These are phyloP conservation scores for Tetragonula carbonaria DNA, from an alignment of 2,888 invertebrate genomes.

Conservation along the genomic window DNA sequence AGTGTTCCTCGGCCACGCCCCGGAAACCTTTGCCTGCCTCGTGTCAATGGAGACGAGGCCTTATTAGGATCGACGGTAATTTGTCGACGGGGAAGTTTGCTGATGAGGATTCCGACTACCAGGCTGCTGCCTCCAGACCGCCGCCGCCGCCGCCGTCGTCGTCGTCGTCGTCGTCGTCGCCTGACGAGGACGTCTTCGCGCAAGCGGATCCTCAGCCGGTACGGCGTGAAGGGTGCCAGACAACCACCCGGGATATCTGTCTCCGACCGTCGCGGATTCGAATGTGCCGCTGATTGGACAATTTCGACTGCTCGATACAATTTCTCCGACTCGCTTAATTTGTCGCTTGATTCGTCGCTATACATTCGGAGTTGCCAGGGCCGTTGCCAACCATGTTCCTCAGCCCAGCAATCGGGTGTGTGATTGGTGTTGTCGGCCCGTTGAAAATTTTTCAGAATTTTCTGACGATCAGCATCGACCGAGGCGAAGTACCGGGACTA, in stretches of 20 bases:
- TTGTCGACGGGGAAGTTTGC: constrained; percentile 76
- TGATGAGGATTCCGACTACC: constrained; percentile 71
- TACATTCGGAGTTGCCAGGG: neutral
- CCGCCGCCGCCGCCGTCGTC: neutral
- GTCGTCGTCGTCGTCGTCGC: no score
- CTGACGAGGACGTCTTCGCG: constrained; percentile 12
- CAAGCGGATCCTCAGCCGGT: neutral
- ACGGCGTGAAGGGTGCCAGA: constrained; percentile 8
- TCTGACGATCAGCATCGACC: neutral
- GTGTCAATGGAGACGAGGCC: constrained; percentile 71
- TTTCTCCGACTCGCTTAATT: constrained; percentile 16
- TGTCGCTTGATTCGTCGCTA: neutral
- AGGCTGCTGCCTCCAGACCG: neutral
- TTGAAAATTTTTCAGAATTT: neutral
- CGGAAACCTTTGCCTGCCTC: constrained; percentile 70
- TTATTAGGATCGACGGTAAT: constrained; percentile 79
- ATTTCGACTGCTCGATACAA: constrained; percentile 37
- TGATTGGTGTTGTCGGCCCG: neutral
- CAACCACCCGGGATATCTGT: constrained; percentile 5
- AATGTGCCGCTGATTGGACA: constrained; percentile 37
- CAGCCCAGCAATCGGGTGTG: no score
- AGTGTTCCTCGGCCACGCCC: constrained; percentile 67
- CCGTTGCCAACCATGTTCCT: neutral
- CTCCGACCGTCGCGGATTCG: constrained; percentile 12
- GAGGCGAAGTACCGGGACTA: no score